Base-by-base conservation (phyloP, 1,140 invertebrate genomes). In the Lithobius niger region DNA sequence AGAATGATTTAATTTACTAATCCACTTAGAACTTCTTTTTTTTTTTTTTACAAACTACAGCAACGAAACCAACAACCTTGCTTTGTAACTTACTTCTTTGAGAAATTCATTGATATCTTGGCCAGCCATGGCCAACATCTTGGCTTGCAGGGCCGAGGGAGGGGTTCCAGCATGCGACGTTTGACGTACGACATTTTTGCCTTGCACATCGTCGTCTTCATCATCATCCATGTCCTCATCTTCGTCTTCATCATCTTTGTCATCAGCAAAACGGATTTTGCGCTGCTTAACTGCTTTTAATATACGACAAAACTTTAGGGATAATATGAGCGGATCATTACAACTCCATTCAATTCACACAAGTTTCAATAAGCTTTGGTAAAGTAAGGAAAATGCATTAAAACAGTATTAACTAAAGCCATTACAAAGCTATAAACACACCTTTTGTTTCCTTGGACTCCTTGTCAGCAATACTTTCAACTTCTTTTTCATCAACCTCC, bases 21-120 rank as follows among this genome's bases (percentile, higher is more conserved):
- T 88, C 85, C 82, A 87, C 86, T 60, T 63, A 43, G 6, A 47
- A 47, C 22, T 47, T 47, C 6, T 47, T 4, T 15, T 47, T 47
- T 10, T 10, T 6, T n/a, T n/a, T n/a, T n/a, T n/a, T n/a, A n/a
- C n/a, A n/a, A n/a, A n/a, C n/a, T n/a, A n/a, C n/a, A n/a, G n/a
- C n/a, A n/a, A n/a, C n/a, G n/a, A n/a, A n/a, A n/a, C n/a, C n/a
- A n/a, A n/a, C n/a, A n/a, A n/a, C n/a, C n/a, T n/a, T n/a, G n/a
- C n/a, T n/a, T n/a, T n/a, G 10, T 25, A 26, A 13, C 48, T 57
- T 53, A 70, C 69, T 74, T 91, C 88, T 65, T 87, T 85, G 82
- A 90, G 90, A 64, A 89, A 90, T 44, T 86, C 81, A 63, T 92
- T 88, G n/a, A 90, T 84, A 65, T 91, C 87, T 71, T 92, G 87